Evolutionary conservation across 2,888 invertebrate genomes (phyloP), one percentile per base, ranked within the genome.

Genomic region (Linnaemya vulpina): DNA sequence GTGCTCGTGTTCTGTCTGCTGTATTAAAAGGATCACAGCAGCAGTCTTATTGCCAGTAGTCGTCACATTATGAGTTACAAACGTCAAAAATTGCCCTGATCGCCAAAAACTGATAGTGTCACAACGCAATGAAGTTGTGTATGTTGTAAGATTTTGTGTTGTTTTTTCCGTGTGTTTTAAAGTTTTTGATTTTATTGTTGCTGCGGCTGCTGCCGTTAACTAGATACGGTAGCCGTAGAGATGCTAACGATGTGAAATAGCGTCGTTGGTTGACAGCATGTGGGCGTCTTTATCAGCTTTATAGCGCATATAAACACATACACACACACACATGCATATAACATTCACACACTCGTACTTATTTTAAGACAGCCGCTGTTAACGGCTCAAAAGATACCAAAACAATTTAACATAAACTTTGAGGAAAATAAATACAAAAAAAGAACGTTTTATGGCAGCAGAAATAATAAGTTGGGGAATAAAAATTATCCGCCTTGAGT

Each of bases 271-370:
- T 86, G 86, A 80, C 83, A 84, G 83, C 82, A 83, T 89, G 90
- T 90, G 90, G 90, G 90, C 90, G 90, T 85, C 70, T 74, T 78
- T 79, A 78, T 83, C 75, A 83, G 65, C 74, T 75, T 70, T 53
- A 75, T 67, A 60, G 53, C 40, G 43, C 25, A 80, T 58, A 58
- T 17, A 22, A 51, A 51, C 35, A 49, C 49, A 63, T 22, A 63
- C 13, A 38, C 9, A 40, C 38, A 70, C 20, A 51, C 25, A 55
- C 11, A 46, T 49, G 63, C 17, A 35, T 11, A 46, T 8, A n/a
- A n/a, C 2, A 49, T 1, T 17, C 9, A 75, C 22, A 25, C 11
- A 43, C 30, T 20, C 25, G 17, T 35, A 22, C 40, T 10, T 22
- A 53, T 20, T 58, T 30, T 30, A 3, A 71, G 40, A 25, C 70